Conservation (phyloP, 2,113 vertebrate genomes). For the Phoxinus phoxinus region DNA sequence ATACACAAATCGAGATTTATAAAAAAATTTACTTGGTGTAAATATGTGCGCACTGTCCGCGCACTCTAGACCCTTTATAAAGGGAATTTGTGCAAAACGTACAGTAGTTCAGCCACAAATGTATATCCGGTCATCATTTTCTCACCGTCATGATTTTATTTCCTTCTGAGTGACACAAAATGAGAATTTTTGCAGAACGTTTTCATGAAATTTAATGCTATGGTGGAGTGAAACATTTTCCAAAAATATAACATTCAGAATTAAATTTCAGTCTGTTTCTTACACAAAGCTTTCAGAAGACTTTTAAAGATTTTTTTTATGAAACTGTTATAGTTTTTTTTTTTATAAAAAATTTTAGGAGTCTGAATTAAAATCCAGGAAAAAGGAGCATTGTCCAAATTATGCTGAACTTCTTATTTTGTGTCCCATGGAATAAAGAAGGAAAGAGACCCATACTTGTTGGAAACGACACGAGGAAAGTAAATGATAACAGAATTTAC, state of each 20-base stretch:
- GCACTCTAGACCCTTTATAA: too few species aligned
- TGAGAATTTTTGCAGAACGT: neutral
- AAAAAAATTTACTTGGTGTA: too few species aligned
- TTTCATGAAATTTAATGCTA: neutral
- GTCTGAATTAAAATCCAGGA: neutral
- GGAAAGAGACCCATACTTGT: neutral
- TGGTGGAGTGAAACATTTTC: neutral
- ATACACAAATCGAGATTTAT: too few species aligned
- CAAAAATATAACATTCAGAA: neutral
- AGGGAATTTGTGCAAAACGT: too few species aligned
- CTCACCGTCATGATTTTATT: neutral
- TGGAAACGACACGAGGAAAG: neutral
- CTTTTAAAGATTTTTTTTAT: too few species aligned
- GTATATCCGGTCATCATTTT: neutral
- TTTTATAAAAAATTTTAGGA: too few species aligned
- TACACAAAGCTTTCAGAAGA: neutral
- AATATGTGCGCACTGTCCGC: too few species aligned
- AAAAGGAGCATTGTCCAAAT: neutral
- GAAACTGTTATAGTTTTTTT: neutral
- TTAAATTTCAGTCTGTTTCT: too few species aligned
- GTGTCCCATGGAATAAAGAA: neutral
- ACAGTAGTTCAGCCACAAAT: too few species aligned
- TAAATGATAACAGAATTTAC: neutral
- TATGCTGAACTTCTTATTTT: neutral
- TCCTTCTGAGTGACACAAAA: neutral